Evolutionary conservation across 2,113 vertebrate genomes (phyloP).

Genomic region (Sinocyclocheilus grahami): DNA sequence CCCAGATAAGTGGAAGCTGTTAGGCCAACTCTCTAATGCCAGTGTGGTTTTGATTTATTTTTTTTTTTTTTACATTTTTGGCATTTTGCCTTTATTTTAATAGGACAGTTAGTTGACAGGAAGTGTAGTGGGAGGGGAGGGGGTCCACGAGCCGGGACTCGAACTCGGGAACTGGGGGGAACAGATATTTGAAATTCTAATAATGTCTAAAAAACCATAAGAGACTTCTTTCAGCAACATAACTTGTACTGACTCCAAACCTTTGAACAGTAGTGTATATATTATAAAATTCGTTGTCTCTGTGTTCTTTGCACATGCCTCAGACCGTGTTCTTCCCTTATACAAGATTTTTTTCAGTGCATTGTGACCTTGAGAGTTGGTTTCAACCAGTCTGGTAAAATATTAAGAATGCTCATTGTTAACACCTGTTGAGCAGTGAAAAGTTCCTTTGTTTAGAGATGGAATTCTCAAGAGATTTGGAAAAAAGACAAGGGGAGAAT

Average conservation of each 20-base stretch:
- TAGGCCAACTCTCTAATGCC: not conserved
- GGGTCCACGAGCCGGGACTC: too few relatives aligned
- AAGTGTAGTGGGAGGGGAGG: too few relatives aligned
- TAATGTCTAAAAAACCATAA: too few relatives aligned
- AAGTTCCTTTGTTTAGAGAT: slow-evolving; percentile 2
- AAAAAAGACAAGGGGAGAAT: not conserved
- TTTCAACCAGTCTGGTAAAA: slow-evolving; percentile 5
- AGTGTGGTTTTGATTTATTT: not conserved
- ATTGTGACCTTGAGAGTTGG: not conserved
- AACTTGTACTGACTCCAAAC: not conserved
- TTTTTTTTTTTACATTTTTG: too few relatives aligned
- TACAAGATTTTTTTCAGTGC: not conserved
- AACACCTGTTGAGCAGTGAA: not conserved
- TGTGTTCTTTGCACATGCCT: not conserved
- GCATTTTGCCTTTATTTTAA: not conserved
- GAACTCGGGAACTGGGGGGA: too few relatives aligned
- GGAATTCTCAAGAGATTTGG: not conserved
- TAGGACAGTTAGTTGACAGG: not conserved
- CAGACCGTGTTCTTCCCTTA: not conserved
- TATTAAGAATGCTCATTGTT: not conserved
- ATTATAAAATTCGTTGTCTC: not conserved
- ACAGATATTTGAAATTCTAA: too few relatives aligned
- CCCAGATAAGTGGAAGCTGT: not conserved
- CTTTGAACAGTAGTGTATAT: not conserved
- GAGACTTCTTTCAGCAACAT: not conserved